A percentile compares a stretch with the other conserved stretches of the same genome.
Evolutionary conservation across 1,140 invertebrate genomes (phyloP).

Genomic region (Bombus difficillimus): DNA sequence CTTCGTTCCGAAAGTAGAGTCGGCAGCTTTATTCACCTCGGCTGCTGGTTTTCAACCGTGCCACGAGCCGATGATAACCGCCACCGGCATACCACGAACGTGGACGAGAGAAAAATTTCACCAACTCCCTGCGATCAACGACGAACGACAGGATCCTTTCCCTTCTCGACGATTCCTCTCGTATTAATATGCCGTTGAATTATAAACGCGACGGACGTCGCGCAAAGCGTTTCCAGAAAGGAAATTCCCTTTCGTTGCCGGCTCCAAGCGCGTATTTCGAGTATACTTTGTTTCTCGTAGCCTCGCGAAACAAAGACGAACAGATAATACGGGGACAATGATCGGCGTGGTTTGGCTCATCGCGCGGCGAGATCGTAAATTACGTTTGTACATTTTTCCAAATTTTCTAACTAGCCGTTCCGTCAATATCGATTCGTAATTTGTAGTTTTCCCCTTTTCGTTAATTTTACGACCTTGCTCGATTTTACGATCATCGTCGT

Average conservation of each 20-base stretch:
- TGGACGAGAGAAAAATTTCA: conserved; percentile 5
- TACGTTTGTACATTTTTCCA: fast-evolving
- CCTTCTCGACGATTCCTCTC: background rate
- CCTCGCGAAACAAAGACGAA: too few relatives aligned
- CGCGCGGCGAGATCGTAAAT: too few relatives aligned
- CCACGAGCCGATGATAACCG: conserved; percentile 19
- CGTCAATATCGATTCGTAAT: too few relatives aligned
- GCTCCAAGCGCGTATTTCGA: background rate
- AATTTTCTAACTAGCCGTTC: too few relatives aligned
- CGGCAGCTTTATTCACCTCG: conserved; percentile 45
- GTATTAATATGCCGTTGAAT: conserved; percentile 17
- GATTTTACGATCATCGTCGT: too few relatives aligned
- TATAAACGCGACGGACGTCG: background rate
- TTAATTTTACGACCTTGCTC: too few relatives aligned
- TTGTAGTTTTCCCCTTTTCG: fast-evolving
- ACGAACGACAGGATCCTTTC: background rate
- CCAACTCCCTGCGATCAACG: too few relatives aligned
- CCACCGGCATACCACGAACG: too few relatives aligned
- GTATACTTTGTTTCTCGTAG: background rate
- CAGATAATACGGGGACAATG: too few relatives aligned
- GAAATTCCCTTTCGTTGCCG: background rate
- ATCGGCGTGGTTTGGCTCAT: too few relatives aligned
- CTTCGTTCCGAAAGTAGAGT: conserved; percentile 50
- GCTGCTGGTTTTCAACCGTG: background rate
- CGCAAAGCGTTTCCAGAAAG: background rate